Evolutionary conservation across 2,888 invertebrate species (phyloP), one percentile per base, ranked within the genome.

Genomic region (Ptilodon capucinus): DNA sequence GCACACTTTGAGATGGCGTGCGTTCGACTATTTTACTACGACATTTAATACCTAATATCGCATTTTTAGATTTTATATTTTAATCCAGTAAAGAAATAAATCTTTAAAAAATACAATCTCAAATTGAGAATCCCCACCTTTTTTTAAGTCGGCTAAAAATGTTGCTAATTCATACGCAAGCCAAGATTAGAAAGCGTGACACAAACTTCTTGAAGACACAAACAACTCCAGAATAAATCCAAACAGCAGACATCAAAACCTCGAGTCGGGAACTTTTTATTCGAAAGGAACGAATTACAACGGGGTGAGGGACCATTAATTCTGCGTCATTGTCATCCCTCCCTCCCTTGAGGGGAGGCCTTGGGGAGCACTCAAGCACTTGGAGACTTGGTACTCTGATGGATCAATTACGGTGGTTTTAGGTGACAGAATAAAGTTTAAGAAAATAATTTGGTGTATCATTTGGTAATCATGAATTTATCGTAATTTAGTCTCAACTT

Each of bases 301-400:
- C n/a, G 56, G 66, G 62, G 61, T 61, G 59, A 53, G 60, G 52
- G 51, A 60, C 64, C 73, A 75, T 78, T 77, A 76, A 77, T 77
- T 74, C 57, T 49, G 46, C 60, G 68, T 65, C 72, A 67, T 71
- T 71, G 71, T 70, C 60, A 60, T 48, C 40, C 36, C 51, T 45
- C 51, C 32, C 21, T n/a, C 25, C 48, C 45, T 25, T 40, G 35
- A 18, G 17, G 51, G 44, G 53, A 53, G 52, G 42, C 41, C 48
- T 40, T 40, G 16, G 46, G 48, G 21, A 39, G 48, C 55, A 54
- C 56, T 59, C 56, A 55, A 47, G 56, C 60, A 60, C 61, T 66
- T 53, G 19, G 40, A 54, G 46, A 23, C 54, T 54, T 42, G 46
- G 52, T 60, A 50, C 51, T 45, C 58, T 59, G 68, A 71, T 61